These are phyloP conservation scores for Vireo griseus DNA, from an alignment of 2,797 vertebrate genomes.

Conservation along the genomic window DNA sequence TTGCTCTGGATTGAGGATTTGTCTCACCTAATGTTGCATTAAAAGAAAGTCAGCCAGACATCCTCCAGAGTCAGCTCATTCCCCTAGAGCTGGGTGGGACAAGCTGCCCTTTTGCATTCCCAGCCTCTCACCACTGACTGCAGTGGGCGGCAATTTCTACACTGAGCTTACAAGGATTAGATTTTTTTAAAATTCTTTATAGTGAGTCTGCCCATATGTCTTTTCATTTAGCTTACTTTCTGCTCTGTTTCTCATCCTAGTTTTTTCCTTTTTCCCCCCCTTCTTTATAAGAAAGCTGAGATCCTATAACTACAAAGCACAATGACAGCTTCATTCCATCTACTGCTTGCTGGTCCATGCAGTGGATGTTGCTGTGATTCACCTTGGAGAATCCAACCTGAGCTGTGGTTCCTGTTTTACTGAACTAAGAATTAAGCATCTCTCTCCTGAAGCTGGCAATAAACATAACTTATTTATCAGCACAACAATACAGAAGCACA, in stretches of 20 bases:
- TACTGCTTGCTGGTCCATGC: background rate
- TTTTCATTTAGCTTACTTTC: conserved; percentile 1
- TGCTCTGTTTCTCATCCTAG: background rate
- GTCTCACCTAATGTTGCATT: background rate
- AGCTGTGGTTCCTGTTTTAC: background rate
- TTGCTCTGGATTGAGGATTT: background rate
- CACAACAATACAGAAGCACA: background rate
- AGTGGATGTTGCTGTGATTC: background rate
- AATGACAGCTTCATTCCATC: background rate
- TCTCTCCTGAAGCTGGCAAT: background rate
- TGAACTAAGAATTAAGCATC: background rate
- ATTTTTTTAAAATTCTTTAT: background rate
- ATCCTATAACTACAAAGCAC: background rate
- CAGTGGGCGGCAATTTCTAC: background rate
- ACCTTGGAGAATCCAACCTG: background rate
- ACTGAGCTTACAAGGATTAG: background rate
- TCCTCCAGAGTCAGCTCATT: background rate
- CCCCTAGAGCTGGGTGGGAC: background rate
- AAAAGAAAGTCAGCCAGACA: background rate
- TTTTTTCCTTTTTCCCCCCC: accelerated
- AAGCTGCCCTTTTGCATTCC: background rate
- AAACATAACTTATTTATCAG: background rate
- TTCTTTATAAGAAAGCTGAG: background rate
- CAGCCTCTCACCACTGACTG: background rate
- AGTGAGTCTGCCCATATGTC: background rate